Conservation (phyloP, 2,113 vertebrate species). For the Choloepus hoffmanni region DNA sequence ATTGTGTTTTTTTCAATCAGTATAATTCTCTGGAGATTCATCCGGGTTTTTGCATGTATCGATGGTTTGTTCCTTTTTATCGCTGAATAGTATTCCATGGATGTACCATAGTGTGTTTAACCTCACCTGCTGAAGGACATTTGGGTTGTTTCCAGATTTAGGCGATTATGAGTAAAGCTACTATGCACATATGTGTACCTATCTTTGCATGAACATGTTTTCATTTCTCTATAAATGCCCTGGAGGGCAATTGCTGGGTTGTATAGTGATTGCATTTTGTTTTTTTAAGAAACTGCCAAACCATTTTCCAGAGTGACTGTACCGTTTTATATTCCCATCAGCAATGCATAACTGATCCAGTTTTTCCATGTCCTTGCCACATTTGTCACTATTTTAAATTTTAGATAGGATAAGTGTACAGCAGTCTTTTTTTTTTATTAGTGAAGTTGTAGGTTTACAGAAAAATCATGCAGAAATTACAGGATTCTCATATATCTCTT, state of each 20-base stretch:
- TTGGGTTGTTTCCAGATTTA: not conserved
- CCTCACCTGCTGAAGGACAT: not conserved
- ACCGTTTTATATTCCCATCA: not conserved
- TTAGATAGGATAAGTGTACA: not conserved
- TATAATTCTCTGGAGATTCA: not conserved
- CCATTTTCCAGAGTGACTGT: not conserved
- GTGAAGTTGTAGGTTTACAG: too few species aligned
- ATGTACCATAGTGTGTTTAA: too few species aligned
- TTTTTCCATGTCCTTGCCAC: not conserved
- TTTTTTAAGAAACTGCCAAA: not conserved
- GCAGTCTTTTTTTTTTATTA: not conserved
- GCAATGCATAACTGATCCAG: not conserved
- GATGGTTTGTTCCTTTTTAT: not conserved
- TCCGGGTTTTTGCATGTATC: too few species aligned
- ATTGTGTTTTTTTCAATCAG: not conserved
- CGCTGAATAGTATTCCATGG: not conserved
- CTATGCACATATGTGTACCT: not conserved
- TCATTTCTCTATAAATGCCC: not conserved
- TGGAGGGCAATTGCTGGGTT: not conserved
- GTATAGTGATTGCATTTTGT: not conserved
- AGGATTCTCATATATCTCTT: too few species aligned
- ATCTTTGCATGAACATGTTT: not conserved
- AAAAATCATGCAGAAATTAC: too few species aligned
- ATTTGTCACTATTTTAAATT: not conserved
- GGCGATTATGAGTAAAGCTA: not conserved